These are phyloP conservation scores for Anguilla megastoma DNA, from an alignment of 2,797 vertebrate species.

Conservation along the genomic window DNA sequence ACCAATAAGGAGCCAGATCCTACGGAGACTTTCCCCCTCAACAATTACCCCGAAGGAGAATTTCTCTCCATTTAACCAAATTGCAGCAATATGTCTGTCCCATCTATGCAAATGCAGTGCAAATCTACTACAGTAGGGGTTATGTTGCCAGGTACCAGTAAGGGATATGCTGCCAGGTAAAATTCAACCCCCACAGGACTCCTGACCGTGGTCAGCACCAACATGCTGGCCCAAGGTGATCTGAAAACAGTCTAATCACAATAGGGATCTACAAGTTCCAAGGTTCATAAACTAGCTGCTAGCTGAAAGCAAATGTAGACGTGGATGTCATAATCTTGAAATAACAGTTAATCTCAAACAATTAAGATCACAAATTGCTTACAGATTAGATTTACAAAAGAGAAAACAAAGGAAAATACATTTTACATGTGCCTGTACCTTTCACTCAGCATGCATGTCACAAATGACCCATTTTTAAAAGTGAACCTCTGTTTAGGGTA, in stretches of 20 bases:
- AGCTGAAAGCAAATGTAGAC: background rate
- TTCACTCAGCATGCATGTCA: background rate
- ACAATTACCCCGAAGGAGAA: background rate
- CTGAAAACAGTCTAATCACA: background rate
- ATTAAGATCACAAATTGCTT: background rate
- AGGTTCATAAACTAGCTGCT: background rate
- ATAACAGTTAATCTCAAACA: slow-evolving; percentile 5
- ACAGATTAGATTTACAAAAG: background rate
- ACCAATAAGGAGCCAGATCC: background rate
- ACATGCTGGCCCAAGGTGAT: background rate
- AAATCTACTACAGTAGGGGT: background rate
- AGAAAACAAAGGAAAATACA: background rate
- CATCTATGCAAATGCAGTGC: background rate
- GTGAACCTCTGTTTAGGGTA: background rate
- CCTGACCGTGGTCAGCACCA: background rate
- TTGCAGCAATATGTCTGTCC: background rate
- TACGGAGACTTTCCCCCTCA: background rate
- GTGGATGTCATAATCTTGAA: background rate
- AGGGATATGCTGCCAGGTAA: background rate
- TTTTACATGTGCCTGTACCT: background rate
- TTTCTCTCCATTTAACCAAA: background rate
- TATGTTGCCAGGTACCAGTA: background rate
- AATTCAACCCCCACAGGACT: background rate
- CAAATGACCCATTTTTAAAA: background rate
- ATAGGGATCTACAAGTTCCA: background rate